phyloP scores from a whole-genome alignment of 1,140 invertebrate genomes.

The Cyrtorhinus lividipennis region DNA sequence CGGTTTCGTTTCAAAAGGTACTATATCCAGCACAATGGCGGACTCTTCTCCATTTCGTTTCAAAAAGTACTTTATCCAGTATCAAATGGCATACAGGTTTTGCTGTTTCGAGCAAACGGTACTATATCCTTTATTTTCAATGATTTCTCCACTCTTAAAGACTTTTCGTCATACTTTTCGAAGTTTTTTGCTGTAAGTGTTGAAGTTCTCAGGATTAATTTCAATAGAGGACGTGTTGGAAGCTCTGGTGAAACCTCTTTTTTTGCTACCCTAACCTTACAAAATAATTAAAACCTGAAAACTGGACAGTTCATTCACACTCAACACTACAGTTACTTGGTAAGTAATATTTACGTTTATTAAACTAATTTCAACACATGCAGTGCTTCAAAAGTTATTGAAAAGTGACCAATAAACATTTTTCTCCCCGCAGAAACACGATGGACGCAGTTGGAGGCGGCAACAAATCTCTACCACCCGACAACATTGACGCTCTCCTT shows the following conservation, averaged over 20 bases:
- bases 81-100: background rate
- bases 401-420: background rate
- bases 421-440: background rate
- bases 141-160: background rate
- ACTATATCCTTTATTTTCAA: background rate
- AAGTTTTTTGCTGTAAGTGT: background rate
- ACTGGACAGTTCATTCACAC: too few species aligned
- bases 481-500: background rate
- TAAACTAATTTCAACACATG: background rate
- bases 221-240: background rate
- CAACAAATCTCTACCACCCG: background rate
- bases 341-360: background rate
- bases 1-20: background rate
- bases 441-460: background rate
- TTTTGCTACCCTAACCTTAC: background rate
- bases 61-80: constrained; percentile 10
- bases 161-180: background rate
- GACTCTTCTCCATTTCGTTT: background rate
- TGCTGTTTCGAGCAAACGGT: background rate
- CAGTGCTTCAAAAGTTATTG: background rate
- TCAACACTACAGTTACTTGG: background rate
- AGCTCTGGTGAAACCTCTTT: background rate
- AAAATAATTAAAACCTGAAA: background rate
- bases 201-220: background rate
- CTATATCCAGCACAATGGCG: background rate